A percentile compares a stretch with the other conserved stretches of the same genome.
Evolutionary conservation across 2,113 vertebrate genomes (phyloP).

Genomic region (Poicephalus meyeri): DNA sequence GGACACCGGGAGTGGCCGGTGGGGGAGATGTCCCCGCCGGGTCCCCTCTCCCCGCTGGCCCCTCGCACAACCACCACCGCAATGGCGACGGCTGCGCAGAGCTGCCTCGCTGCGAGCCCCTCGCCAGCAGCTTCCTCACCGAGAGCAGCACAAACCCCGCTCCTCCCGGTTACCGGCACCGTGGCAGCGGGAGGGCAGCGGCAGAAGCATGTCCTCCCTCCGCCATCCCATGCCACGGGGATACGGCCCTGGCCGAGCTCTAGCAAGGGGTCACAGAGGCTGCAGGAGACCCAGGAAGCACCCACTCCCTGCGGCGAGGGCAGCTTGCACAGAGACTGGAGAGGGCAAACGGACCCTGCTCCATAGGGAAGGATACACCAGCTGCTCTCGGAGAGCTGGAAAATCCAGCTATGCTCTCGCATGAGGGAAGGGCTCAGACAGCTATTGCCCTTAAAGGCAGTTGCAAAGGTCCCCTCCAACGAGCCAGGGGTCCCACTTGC

Average conservation of each 20-base stretch:
- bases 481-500: neutral
- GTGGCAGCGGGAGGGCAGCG: neutral
- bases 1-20: accelerated
- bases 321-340: neutral
- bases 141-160: neutral
- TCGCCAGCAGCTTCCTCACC: neutral
- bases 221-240: neutral
- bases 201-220: accelerated
- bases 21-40: neutral
- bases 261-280: neutral
- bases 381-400: accelerated
- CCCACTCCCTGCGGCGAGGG: too few species aligned
- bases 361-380: neutral
- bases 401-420: accelerated
- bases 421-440: accelerated
- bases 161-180: neutral
- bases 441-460: accelerated
- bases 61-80: neutral
- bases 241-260: accelerated
- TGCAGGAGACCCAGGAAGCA: neutral
- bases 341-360: neutral
- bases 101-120: accelerated
- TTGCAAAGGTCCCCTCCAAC: accelerated
- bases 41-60: accelerated
- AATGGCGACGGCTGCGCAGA: neutral